Evolutionary conservation across 1,140 invertebrate genomes (phyloP), one percentile per base, ranked within the genome.

Genomic region (Magallana angulata): DNA sequence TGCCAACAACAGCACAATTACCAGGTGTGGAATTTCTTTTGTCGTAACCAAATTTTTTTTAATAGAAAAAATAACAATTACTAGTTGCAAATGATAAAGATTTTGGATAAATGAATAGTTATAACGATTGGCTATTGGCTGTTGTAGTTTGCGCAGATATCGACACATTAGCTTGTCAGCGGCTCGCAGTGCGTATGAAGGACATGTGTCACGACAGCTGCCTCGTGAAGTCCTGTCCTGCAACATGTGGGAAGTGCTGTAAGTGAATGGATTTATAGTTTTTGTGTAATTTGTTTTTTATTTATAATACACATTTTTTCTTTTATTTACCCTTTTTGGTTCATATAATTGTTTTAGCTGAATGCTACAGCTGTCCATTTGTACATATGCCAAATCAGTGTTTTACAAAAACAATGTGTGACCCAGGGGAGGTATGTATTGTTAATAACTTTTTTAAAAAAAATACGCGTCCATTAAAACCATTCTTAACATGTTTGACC

Each of bases 171-270:
- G 24, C 68, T 8, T 76, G 68, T 30, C 68, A 76, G 36, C 24
- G 36, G 24, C 68, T 76, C 11, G 68, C 68, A 12, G 5, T 12
- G 11, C 68, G 48, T 11, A 76, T 36, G 4, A 76, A 12, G 24
- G 24, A 76, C 24, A 30, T 76, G 24, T 76, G 68, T 30, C 24
- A 9, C 24, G 68, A 76, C 36, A 30, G 36, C 24, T 76, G 68
- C 36, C 5, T 76, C 5, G 7, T 76, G 7, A 18, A 76, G 24
- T 24, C 68, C 6, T 76, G 68, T 76, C 68, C 68, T 36, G 24
- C 24, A 18, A 76, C 68, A 18, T 76, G 68, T 36, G 68, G 68
- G 24, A 76, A 76, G 14, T 76, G 68, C 68, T 76, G 68, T 76
- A 12, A 76, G 68, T 76, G 18, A 24, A 24, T 24, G 2, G 36